These are phyloP conservation scores for Physeter macrocephalus DNA, from an alignment of 2,113 vertebrate species.

Conservation along the genomic window DNA sequence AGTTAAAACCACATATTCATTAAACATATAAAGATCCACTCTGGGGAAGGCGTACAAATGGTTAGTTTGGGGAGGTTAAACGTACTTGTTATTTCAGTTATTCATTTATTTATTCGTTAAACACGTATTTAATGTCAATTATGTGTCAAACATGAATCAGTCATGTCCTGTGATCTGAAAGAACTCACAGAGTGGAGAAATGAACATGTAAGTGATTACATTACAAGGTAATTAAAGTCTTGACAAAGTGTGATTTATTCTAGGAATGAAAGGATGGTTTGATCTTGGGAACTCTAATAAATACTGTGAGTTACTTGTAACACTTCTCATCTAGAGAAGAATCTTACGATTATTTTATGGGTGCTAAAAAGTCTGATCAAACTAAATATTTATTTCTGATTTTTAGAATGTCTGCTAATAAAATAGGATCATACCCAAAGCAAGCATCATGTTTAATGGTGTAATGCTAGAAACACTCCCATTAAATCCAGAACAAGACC, in stretches of 20 bases:
- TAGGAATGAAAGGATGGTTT: slow-evolving; percentile 33
- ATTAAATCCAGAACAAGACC: not conserved
- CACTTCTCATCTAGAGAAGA: not conserved
- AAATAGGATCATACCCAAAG: not conserved
- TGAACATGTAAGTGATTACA: not conserved
- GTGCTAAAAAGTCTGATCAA: not conserved
- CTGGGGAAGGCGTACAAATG: not conserved
- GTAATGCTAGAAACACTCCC: not conserved
- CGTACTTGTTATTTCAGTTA: not conserved
- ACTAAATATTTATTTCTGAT: not conserved
- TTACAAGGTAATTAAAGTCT: not conserved
- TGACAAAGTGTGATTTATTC: not conserved
- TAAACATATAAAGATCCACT: not conserved
- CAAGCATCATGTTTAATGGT: not conserved
- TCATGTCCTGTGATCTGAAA: not conserved
- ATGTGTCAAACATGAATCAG: not conserved
- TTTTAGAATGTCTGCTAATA: not conserved
- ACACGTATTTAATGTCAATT: not conserved
- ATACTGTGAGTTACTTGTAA: not conserved
- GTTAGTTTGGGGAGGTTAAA: not conserved
- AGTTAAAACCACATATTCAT: not conserved
- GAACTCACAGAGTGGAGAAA: not conserved
- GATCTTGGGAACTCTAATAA: not conserved
- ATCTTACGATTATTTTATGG: not conserved
- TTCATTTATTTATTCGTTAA: not conserved